Evolutionary conservation across 2,797 vertebrate genomes (phyloP).

Genomic region (Melanotaenia pygmaea): DNA sequence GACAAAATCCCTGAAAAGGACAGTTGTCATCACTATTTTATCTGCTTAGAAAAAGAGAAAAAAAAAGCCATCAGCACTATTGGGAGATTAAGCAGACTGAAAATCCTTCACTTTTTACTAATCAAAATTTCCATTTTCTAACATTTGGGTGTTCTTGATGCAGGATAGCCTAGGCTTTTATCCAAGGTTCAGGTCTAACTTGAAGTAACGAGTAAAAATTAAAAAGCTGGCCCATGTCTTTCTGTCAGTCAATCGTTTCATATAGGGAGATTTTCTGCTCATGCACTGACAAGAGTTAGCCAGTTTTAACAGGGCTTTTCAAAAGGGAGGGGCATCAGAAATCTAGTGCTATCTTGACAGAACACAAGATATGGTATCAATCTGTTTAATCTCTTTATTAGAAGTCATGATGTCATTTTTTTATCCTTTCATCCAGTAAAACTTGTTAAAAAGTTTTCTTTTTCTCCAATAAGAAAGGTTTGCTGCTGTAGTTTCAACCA

Average conservation of each 20-base stretch:
- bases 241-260: slow-evolving; percentile 89
- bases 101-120: slow-evolving; percentile 78
- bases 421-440: slow-evolving; percentile 60
- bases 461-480: slow-evolving; percentile 1
- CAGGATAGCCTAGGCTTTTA: slow-evolving; percentile 84
- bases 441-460: slow-evolving; percentile 60
- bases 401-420: slow-evolving; percentile 61
- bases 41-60: slow-evolving; percentile 49
- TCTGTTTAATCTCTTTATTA: slow-evolving; percentile 75
- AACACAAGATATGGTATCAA: slow-evolving; percentile 79
- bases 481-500: not conserved
- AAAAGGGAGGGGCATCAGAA: slow-evolving; percentile 83
- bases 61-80: slow-evolving; percentile 78
- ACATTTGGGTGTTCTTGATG: slow-evolving; percentile 74
- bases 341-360: slow-evolving; percentile 76
- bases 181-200: slow-evolving; percentile 90
- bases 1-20: slow-evolving; percentile 76
- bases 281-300: slow-evolving; percentile 79
- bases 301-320: slow-evolving; percentile 87
- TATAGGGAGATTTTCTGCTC: slow-evolving; percentile 63
- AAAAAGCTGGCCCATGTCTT: slow-evolving; percentile 84
- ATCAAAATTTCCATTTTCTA: slow-evolving; percentile 81
- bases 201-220: slow-evolving; percentile 88
- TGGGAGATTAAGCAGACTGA: slow-evolving; percentile 73
- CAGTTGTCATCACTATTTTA: slow-evolving; percentile 86